phyloP scores from a whole-genome alignment of 2,113 vertebrate species.

The Anarhynchus alexandrinus region DNA sequence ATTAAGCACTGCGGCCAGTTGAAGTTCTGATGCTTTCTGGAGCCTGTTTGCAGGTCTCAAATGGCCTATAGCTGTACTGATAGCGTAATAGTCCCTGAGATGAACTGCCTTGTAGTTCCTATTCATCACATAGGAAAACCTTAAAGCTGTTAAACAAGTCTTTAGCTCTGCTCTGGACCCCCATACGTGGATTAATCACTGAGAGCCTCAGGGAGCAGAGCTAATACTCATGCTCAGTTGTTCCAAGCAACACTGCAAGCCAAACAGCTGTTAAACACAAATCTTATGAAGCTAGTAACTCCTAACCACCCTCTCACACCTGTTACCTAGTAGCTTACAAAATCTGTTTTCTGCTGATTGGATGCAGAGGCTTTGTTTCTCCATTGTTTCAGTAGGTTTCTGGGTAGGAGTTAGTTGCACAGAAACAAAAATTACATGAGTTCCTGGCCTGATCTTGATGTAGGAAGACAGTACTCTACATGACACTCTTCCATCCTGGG shows the following conservation, averaged over 20 bases:
- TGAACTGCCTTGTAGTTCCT: background rate
- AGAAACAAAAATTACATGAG: background rate
- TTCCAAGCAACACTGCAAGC: background rate
- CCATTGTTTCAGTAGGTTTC: background rate
- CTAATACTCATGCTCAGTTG: background rate
- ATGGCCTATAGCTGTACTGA: background rate
- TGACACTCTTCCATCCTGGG: background rate
- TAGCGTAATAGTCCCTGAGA: background rate
- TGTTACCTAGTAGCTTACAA: background rate
- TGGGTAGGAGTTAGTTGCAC: background rate
- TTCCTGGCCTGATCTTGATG: background rate
- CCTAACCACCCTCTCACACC: background rate
- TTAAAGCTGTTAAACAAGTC: background rate
- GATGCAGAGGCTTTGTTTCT: background rate
- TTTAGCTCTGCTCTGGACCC: background rate
- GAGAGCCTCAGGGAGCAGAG: background rate
- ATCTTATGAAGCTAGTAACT: background rate
- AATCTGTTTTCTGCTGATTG: background rate
- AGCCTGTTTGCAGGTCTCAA: background rate
- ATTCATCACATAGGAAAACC: background rate
- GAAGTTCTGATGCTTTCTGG: background rate
- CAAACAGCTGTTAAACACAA: background rate
- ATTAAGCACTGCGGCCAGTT: rapidly evolving
- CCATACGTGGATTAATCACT: background rate
- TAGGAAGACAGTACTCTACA: background rate